phyloP scores from a whole-genome alignment of 2,113 vertebrate species.

The Pteruthius melanotis region DNA sequence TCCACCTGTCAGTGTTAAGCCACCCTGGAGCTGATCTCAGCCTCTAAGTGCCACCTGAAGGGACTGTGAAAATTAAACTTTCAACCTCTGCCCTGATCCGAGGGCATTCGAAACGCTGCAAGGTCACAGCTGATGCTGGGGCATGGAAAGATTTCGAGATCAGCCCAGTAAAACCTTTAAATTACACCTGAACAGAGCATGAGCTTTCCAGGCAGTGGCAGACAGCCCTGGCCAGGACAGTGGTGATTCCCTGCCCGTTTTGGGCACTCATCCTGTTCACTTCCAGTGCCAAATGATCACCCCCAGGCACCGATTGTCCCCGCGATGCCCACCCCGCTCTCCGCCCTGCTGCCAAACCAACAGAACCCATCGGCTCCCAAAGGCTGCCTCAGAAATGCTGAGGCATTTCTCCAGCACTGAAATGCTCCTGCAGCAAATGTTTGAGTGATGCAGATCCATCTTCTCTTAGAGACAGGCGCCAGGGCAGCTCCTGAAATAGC shows the following conservation, averaged over 20 bases:
- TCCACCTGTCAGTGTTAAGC: background rate
- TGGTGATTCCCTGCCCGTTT: rapidly evolving
- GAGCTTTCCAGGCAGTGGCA: background rate
- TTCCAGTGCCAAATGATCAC: background rate
- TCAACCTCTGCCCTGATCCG: background rate
- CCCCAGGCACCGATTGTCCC: background rate
- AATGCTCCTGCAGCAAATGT: conserved; percentile 4
- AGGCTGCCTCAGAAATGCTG: background rate
- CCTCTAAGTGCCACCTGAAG: background rate
- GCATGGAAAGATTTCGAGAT: background rate
- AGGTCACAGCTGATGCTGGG: background rate
- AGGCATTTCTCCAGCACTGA: background rate
- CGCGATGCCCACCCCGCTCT: background rate
- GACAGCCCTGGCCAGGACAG: background rate
- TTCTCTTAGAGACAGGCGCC: background rate
- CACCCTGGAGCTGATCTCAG: background rate
- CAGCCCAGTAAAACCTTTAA: background rate
- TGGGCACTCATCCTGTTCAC: background rate
- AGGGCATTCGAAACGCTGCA: rapidly evolving
- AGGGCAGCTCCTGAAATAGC: background rate
- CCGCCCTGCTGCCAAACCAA: background rate
- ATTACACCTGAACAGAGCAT: rapidly evolving
- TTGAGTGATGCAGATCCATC: background rate
- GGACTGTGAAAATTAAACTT: background rate
- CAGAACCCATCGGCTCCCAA: background rate